Conservation (phyloP, 2,113 vertebrate species). For the Nipponia nippon region DNA sequence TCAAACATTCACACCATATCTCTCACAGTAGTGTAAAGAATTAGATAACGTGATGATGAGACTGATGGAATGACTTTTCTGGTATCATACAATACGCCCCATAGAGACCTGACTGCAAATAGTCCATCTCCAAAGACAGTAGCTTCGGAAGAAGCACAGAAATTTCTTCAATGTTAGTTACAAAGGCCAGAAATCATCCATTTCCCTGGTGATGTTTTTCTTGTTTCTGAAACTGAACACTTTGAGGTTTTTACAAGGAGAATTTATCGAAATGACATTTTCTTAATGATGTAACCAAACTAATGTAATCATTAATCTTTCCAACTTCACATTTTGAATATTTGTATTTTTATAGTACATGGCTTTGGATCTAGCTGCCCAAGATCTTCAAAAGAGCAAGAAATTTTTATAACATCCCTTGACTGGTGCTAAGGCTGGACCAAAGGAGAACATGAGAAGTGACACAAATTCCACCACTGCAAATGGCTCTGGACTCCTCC, state of each 20-base stretch:
- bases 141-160: neutral
- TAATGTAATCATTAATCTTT: neutral
- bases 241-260: neutral
- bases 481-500: neutral
- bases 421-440: neutral
- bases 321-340: neutral
- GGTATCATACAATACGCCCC: fast-evolving
- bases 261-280: neutral
- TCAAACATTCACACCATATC: neutral
- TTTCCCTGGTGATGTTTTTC: neutral
- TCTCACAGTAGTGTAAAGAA: neutral
- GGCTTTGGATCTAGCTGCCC: neutral
- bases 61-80: neutral
- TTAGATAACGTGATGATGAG: neutral
- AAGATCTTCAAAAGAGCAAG: neutral
- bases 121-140: neutral
- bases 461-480: neutral
- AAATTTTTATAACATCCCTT: neutral
- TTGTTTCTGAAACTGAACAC: neutral
- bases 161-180: neutral
- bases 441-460: neutral
- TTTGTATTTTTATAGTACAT: neutral
- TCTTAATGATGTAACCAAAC: neutral
- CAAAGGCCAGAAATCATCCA: neutral
- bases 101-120: neutral